Base-by-base conservation (phyloP, 2,113 vertebrate species). In the Erpornis zantholeuca region DNA sequence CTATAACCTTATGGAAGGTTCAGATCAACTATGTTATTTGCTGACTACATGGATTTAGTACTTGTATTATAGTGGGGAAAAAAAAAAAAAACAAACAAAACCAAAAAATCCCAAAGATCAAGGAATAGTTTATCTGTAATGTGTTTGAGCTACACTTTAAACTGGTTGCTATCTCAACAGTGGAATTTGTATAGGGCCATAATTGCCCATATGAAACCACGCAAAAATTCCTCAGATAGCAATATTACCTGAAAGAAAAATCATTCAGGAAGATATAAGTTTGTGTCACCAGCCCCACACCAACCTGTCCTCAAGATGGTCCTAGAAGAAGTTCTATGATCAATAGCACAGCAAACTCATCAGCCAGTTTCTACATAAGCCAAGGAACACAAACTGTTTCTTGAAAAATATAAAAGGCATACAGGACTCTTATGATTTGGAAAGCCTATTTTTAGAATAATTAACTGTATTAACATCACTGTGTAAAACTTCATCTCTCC, bases 21-120 rank as follows among this genome's bases (percentile, higher is more conserved):
- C n/a, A n/a, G n/a, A 47, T 29, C 15, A 57, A 25, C 5, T 24
- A 7, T 13, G 3, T 24, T 82, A 35, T 72, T 56, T 77, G 50
- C 33, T 70, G 38, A 22, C 35, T 80, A 61, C 18, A 19, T 11
- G 5, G 12, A 66, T 73, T 72, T 47, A 76, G 14, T 81, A 78
- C 11, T 78, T 5, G 0, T 49, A 52, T 22, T 9, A 21, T 9
- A 57, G 12, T 31, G 25, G 4, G 11, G n/a, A n/a, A 24, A 10
- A 7, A 7, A 5, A 7, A 18, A 38, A 27, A 65, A n/a, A 8
- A 1, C 4, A n/a, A n/a, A n/a, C n/a, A n/a, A n/a, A n/a, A n/a
- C 9, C 1, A 2, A 11, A 35, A 35, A 42, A 3, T 3, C 20
- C 4, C 28, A 45, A 38, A 82, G 8, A 45, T n/a, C 11, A 60